Conservation (phyloP, 1,140 invertebrate species). For the Scaptomyza montana region DNA sequence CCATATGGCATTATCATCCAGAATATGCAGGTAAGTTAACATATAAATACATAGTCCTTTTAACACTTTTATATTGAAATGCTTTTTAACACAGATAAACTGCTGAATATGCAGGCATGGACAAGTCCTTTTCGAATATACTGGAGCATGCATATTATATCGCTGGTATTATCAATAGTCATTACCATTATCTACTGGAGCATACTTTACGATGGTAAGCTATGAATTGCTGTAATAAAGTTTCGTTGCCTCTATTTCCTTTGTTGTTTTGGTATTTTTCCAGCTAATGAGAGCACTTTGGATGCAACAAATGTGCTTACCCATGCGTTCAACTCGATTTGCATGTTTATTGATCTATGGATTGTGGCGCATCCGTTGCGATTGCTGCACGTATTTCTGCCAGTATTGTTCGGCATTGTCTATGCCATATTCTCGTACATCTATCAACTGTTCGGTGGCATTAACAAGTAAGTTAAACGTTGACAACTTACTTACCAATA, state of each 20-base stretch:
- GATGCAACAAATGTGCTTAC: constrained; percentile 88
- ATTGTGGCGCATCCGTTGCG: constrained; percentile 88
- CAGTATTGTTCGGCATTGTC: constrained; percentile 86
- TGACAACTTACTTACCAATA: background rate
- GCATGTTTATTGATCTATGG: constrained; percentile 90
- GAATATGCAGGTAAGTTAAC: constrained; percentile 73
- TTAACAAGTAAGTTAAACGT: constrained; percentile 85
- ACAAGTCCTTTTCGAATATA: constrained; percentile 85
- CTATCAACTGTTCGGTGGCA: constrained; percentile 89
- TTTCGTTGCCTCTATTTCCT: background rate
- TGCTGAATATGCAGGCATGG: constrained; percentile 64
- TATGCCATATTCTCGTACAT: constrained; percentile 90
- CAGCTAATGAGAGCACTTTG: constrained; percentile 66
- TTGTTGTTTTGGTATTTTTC: background rate
- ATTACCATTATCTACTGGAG: constrained; percentile 87
- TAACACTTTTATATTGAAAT: too few relatives aligned
- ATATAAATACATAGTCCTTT: too few relatives aligned
- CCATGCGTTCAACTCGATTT: constrained; percentile 89
- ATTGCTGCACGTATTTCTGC: constrained; percentile 89
- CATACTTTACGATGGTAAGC: constrained; percentile 85
- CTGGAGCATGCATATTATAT: constrained; percentile 86
- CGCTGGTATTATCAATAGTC: constrained; percentile 85
- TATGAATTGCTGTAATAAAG: background rate
- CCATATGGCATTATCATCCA: constrained; percentile 78
- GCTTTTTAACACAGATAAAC: constrained; percentile 52